Evolutionary conservation across 2,113 vertebrate species (phyloP).

Genomic region (Carassius auratus): DNA sequence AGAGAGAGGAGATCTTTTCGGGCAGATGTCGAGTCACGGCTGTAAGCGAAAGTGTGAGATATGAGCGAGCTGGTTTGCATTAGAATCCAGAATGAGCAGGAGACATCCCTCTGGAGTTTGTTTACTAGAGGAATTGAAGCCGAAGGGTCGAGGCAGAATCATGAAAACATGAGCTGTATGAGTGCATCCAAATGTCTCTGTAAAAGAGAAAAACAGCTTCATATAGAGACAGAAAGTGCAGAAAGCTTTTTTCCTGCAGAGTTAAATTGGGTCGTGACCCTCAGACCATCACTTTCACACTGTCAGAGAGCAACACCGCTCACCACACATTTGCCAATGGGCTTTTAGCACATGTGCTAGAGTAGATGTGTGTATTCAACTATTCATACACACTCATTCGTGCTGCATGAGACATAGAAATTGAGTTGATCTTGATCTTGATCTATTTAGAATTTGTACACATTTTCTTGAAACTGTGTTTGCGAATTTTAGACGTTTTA

Average conservation of each 20-base stretch:
- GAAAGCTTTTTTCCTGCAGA: background rate
- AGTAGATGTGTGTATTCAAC: background rate
- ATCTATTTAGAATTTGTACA: no score
- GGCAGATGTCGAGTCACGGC: background rate
- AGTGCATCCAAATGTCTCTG: background rate
- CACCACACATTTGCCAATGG: background rate
- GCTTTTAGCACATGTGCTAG: background rate
- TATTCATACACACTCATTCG: background rate
- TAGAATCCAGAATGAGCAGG: background rate
- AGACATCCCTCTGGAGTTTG: background rate
- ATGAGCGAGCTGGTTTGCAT: background rate
- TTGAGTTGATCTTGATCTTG: no score
- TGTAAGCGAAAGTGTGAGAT: background rate
- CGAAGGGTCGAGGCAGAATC: background rate
- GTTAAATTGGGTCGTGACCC: background rate
- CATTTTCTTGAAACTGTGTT: no score
- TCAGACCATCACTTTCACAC: background rate
- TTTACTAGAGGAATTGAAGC: constrained; percentile 16
- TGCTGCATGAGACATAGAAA: background rate
- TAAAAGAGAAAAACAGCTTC: background rate
- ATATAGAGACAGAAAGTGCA: background rate
- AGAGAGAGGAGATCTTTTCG: background rate
- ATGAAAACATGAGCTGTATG: background rate
- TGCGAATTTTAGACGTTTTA: no score
- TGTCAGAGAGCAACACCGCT: background rate